Percentiles rank a stretch among this genome's conserved stretches.
Conservation (phyloP, 2,888 invertebrate species). For the Himalopsyche japonica region DNA sequence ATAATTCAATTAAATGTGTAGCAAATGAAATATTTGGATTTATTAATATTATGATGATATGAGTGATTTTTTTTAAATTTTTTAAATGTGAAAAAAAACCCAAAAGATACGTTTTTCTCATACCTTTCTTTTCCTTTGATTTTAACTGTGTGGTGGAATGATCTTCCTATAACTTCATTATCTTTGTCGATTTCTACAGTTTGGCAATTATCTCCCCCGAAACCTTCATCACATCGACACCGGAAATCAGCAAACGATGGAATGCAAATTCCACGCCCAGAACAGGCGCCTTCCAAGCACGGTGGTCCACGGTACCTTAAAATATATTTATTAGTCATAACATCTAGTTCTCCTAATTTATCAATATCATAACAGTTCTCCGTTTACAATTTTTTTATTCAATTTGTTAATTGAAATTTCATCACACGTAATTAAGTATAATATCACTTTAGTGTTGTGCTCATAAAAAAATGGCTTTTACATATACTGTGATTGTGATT, state of each 20-base stretch:
- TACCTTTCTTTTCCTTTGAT: background rate
- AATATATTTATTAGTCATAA: background rate
- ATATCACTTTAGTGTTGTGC: too few relatives aligned
- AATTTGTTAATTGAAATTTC: too few relatives aligned
- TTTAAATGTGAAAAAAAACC: background rate
- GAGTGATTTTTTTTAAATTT: too few relatives aligned
- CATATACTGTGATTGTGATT: too few relatives aligned
- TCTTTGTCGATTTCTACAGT: constrained; percentile 50
- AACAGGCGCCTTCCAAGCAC: constrained; percentile 63
- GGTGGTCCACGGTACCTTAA: constrained; percentile 64
- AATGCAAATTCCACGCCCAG: constrained; percentile 71
- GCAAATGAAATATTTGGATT: too few relatives aligned
- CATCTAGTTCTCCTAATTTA: too few relatives aligned
- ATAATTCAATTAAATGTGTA: too few relatives aligned
- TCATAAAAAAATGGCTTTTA: too few relatives aligned
- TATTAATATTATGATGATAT: too few relatives aligned
- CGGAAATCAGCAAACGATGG: constrained; percentile 68
- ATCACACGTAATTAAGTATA: too few relatives aligned
- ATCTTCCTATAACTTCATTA: constrained; percentile 43
- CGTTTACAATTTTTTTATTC: too few relatives aligned
- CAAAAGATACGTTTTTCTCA: background rate
- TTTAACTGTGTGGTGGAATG: constrained; percentile 10
- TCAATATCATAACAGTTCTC: too few relatives aligned
- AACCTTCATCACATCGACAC: constrained; percentile 68
- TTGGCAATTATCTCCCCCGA: constrained; percentile 68